Evolutionary conservation across 2,888 invertebrate species (phyloP).

Genomic region (Meghimatium bilineatum): DNA sequence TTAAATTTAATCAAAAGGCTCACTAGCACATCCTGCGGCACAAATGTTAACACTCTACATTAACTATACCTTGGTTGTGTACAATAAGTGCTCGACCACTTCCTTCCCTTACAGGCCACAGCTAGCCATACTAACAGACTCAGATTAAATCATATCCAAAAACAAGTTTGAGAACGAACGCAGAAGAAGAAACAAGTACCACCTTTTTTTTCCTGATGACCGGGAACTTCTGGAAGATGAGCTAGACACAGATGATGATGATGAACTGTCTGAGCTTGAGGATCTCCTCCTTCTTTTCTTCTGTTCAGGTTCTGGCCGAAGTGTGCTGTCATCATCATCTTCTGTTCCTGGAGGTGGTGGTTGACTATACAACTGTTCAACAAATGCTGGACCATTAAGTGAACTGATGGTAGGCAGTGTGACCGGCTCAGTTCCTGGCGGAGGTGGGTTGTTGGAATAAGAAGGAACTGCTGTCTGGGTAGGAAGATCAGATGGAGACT

Average conservation of each 20-base stretch:
- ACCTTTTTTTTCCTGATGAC: conserved; percentile 23
- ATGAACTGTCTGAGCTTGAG: conserved; percentile 21
- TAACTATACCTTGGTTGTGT: too few species aligned
- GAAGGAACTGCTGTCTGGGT: conserved; percentile 16
- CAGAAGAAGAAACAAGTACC: not conserved
- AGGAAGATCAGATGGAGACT: not conserved
- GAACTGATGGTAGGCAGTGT: conserved; percentile 46
- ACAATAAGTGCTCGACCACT: too few species aligned
- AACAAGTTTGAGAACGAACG: not conserved
- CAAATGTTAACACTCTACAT: too few species aligned
- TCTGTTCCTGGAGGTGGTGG: conserved; percentile 62
- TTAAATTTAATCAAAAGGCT: too few species aligned
- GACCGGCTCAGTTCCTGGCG: conserved; percentile 70
- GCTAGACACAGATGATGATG: conserved; percentile 25
- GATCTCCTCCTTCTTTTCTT: conserved; percentile 13
- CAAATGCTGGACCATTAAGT: conserved; percentile 39
- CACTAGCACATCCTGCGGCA: too few species aligned
- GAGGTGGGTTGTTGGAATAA: conserved; percentile 63
- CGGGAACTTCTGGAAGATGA: conserved; percentile 17
- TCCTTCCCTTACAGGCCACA: too few species aligned
- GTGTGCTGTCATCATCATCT: conserved; percentile 25
- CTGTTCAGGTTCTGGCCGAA: conserved; percentile 14
- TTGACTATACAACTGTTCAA: conserved; percentile 47
- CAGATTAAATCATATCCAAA: not conserved
- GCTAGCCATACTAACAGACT: too few species aligned